Conservation (phyloP, 2,797 vertebrate genomes). For the Anguilla pacifica region DNA sequence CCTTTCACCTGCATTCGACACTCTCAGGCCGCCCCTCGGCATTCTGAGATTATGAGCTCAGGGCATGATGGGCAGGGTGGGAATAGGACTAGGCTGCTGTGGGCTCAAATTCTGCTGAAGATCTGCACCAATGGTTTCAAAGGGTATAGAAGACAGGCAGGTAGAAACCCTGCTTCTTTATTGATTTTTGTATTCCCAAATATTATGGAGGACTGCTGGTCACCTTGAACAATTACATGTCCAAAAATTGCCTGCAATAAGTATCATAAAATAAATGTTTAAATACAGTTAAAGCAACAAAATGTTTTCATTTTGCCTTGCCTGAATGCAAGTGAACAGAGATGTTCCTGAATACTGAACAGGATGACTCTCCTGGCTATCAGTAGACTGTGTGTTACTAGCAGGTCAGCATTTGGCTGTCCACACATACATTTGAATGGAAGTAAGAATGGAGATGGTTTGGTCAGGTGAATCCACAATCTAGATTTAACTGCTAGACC, state of each 20-base stretch:
- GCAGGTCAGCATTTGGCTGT: background rate
- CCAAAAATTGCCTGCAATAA: too few species aligned
- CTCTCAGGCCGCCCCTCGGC: background rate
- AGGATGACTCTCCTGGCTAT: background rate
- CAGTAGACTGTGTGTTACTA: background rate
- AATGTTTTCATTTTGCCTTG: background rate
- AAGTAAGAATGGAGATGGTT: background rate
- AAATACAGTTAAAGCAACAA: too few species aligned
- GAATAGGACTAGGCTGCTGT: background rate
- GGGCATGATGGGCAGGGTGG: background rate
- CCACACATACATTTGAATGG: background rate
- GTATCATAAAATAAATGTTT: too few species aligned
- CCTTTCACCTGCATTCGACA: slow-evolving; percentile 18
- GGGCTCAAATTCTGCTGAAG: background rate
- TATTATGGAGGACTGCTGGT: background rate
- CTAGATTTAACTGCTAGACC: background rate
- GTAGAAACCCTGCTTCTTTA: background rate
- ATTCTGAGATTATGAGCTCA: background rate
- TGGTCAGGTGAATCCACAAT: background rate
- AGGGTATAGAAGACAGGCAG: background rate
- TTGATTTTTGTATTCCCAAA: background rate
- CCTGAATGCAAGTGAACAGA: background rate
- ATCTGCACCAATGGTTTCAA: background rate
- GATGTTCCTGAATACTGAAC: background rate
- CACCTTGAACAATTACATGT: background rate